Conservation (phyloP, 2,797 vertebrate genomes). For the Spatula clypeata region DNA sequence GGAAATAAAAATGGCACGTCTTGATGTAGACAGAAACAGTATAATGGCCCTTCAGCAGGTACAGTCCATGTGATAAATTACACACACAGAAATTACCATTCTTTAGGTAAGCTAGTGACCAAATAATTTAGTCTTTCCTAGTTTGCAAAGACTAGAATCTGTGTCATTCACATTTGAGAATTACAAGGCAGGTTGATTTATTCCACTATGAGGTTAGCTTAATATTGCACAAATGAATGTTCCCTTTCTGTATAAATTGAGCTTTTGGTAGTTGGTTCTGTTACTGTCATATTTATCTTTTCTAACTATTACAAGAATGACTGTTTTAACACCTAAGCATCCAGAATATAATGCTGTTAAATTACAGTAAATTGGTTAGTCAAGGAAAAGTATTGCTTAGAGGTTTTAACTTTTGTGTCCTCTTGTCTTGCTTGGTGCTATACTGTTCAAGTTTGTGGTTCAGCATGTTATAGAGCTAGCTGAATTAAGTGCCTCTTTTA, state of each 20-base stretch:
- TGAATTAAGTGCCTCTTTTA: not conserved
- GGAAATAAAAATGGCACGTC: constrained; percentile 90
- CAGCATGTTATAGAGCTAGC: not conserved
- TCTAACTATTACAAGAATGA: not conserved
- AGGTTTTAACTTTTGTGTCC: not conserved
- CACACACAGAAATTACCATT: not conserved
- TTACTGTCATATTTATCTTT: not conserved
- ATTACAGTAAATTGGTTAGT: not conserved
- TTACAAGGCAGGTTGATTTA: rapidly evolving
- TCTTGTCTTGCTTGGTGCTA: not conserved
- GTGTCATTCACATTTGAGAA: not conserved
- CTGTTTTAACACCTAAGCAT: not conserved
- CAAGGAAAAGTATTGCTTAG: not conserved
- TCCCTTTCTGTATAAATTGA: not conserved
- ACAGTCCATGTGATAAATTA: not conserved
- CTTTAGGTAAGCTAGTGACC: not conserved
- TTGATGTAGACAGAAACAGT: constrained; percentile 94
- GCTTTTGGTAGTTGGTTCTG: not conserved
- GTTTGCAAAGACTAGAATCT: not conserved
- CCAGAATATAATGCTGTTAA: not conserved
- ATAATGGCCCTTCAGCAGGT: constrained; percentile 95
- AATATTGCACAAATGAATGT: not conserved
- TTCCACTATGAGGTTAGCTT: not conserved
- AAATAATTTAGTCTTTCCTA: not conserved
- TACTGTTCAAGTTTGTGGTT: not conserved